Percentiles rank a stretch among this genome's conserved stretches.
Evolutionary conservation across 2,113 vertebrate genomes (phyloP).

Genomic region (Cynoglossus semilaevis): DNA sequence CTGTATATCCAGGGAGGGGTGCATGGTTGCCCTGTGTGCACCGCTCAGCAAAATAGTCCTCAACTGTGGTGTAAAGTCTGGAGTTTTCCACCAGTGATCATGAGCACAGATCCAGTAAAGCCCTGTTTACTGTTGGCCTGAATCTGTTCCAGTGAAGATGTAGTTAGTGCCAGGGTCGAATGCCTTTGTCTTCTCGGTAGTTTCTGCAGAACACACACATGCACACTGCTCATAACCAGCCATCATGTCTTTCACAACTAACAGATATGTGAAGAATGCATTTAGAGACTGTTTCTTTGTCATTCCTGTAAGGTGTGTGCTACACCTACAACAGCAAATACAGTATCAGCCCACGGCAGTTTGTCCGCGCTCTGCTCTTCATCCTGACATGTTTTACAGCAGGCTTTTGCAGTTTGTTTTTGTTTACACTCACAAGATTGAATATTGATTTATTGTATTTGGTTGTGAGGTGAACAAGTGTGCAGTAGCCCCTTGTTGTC

Average conservation of each 20-base stretch:
- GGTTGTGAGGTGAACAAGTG: neutral
- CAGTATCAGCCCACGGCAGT: too few relatives aligned
- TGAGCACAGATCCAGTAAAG: constrained; percentile 19
- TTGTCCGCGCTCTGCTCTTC: too few relatives aligned
- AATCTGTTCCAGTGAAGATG: constrained; percentile 22
- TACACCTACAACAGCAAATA: neutral
- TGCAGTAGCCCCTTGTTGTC: too few relatives aligned
- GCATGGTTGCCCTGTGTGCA: constrained; percentile 49
- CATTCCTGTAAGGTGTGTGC: neutral
- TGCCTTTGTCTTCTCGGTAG: constrained; percentile 21
- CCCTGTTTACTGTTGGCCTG: constrained; percentile 23
- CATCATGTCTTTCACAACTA: constrained; percentile 26
- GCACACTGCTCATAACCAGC: constrained; percentile 22
- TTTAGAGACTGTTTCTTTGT: neutral
- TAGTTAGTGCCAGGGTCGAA: neutral
- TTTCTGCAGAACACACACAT: constrained; percentile 10
- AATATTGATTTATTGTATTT: neutral
- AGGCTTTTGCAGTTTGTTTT: too few relatives aligned
- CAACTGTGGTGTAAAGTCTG: constrained; percentile 46
- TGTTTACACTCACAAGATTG: too few relatives aligned
- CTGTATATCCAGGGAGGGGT: constrained; percentile 28
- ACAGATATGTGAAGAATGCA: constrained; percentile 35
- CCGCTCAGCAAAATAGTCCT: constrained; percentile 67
- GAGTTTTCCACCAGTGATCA: constrained; percentile 65
- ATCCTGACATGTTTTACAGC: too few relatives aligned